Conservation (phyloP, 2,888 invertebrate genomes). For the Leptura quadrifasciata region DNA sequence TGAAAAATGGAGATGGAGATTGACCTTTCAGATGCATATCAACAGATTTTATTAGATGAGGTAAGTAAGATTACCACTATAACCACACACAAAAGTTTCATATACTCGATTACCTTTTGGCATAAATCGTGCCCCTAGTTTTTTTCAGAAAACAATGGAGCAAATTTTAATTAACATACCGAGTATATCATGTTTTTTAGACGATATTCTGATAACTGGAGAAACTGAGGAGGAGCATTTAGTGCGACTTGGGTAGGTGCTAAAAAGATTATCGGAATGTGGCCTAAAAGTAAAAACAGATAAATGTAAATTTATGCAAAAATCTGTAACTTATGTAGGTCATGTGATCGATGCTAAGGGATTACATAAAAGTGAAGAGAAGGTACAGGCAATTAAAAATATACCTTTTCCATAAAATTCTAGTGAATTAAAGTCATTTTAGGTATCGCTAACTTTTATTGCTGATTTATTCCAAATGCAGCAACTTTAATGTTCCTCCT, state of each 20-base stretch:
- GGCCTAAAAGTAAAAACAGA: no score
- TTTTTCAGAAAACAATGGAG: constrained; percentile 39
- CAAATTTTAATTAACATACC: constrained; percentile 7
- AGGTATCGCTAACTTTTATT: neutral
- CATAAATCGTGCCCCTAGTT: constrained; percentile 14
- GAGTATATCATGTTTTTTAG: constrained; percentile 30
- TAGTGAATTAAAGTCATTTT: neutral
- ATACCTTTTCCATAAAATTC: constrained; percentile 14
- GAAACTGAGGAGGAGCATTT: no score
- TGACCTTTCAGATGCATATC: no score
- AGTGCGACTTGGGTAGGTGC: no score
- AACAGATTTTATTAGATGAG: constrained; percentile 18
- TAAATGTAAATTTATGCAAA: no score
- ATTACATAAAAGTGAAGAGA: constrained; percentile 30
- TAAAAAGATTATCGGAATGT: no score
- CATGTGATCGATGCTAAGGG: constrained; percentile 37
- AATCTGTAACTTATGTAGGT: constrained; percentile 38
- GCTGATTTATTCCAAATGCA: no score
- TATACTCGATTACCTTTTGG: constrained; percentile 31
- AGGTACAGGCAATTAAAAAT: constrained; percentile 13
- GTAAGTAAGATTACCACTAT: constrained; percentile 13
- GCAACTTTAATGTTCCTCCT: no score
- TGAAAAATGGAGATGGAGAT: no score
- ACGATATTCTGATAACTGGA: constrained; percentile 33
- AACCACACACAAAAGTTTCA: constrained; percentile 26